phyloP scores from a whole-genome alignment of 2,797 vertebrate species.

The Gallinago stenura region DNA sequence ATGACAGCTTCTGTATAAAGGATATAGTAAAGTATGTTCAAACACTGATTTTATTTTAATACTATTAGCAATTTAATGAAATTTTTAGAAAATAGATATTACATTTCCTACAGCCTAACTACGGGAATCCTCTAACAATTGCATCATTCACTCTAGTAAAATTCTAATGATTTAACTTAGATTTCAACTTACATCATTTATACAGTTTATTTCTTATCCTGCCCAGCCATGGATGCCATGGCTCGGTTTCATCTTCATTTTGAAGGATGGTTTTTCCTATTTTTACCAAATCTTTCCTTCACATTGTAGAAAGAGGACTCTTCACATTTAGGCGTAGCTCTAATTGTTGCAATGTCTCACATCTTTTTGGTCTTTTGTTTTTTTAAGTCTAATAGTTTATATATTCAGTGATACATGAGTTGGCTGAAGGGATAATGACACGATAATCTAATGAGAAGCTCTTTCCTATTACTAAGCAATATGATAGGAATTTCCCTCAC shows the following conservation, averaged over 20 bases:
- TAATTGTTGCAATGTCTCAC: neutral
- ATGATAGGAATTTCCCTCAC: neutral
- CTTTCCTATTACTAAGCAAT: neutral
- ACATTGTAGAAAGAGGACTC: neutral
- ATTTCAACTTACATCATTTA: neutral
- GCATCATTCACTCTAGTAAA: neutral
- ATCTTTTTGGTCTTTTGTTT: neutral
- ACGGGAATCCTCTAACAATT: neutral
- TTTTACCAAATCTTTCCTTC: neutral
- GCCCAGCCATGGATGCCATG: neutral
- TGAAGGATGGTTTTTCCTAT: accelerated
- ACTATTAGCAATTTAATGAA: neutral
- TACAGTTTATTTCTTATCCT: neutral
- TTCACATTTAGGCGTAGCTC: neutral
- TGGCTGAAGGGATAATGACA: neutral
- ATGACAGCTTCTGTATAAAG: neutral
- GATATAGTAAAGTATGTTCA: neutral
- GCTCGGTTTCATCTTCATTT: neutral
- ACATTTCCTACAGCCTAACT: neutral
- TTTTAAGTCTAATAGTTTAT: neutral
- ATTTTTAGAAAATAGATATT: neutral
- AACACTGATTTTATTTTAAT: neutral
- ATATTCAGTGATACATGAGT: neutral
- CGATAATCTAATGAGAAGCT: neutral
- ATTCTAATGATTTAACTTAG: neutral